Conservation (phyloP, 2,888 invertebrate genomes). For the Anarsia innoxiella region DNA sequence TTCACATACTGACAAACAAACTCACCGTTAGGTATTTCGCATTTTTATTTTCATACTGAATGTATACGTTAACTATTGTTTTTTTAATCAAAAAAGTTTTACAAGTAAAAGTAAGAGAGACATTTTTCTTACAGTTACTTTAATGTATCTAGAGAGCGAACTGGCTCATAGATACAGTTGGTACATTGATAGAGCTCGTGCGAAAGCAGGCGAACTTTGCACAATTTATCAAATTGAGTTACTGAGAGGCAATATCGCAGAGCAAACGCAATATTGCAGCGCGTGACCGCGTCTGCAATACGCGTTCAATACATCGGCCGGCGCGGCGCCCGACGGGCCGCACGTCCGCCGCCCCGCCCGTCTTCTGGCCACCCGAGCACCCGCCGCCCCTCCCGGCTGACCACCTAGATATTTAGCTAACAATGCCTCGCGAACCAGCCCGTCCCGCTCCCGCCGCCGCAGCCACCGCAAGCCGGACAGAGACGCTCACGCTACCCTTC, state of each 20-base stretch:
- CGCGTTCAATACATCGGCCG: constrained; percentile 76
- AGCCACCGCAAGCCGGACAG: constrained; percentile 37
- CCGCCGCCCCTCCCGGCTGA: constrained; percentile 65
- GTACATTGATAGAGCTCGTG: constrained; percentile 48
- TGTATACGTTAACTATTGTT: no score
- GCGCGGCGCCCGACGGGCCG: constrained; percentile 37
- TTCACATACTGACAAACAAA: no score
- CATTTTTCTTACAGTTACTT: no score
- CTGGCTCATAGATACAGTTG: background rate
- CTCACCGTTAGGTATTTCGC: no score
- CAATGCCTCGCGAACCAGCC: constrained; percentile 69
- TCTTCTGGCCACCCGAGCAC: constrained; percentile 46
- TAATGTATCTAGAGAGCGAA: no score
- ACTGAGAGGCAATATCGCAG: constrained; percentile 71
- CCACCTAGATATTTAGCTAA: constrained; percentile 76
- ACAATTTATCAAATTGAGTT: constrained; percentile 75
- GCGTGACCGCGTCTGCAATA: constrained; percentile 75
- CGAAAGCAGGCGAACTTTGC: constrained; percentile 63
- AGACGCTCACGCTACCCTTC: constrained; percentile 54
- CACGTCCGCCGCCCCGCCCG: constrained; percentile 38
- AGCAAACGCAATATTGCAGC: constrained; percentile 75
- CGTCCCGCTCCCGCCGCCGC: constrained; percentile 44
- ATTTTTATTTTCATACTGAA: no score
- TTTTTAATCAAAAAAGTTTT: no score
- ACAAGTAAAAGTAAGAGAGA: no score